Evolutionary conservation across 35 echinoderm and acorn worm species (phyloP).

Genomic region (Stichopus chloronotus): DNA sequence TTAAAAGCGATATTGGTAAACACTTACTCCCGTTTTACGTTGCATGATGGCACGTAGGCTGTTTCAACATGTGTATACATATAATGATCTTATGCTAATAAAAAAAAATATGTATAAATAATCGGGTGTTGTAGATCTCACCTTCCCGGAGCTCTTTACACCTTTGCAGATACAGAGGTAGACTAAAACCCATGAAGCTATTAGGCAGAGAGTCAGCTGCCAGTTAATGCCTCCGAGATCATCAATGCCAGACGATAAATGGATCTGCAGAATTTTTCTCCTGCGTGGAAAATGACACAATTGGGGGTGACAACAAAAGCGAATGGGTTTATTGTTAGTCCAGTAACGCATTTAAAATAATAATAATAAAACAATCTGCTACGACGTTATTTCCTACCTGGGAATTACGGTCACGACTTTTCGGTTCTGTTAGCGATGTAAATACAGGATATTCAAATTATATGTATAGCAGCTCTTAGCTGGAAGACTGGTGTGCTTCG

Average conservation of each 20-base stretch:
- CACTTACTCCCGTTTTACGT: too few species aligned
- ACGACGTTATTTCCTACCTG: too few species aligned
- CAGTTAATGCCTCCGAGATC: conserved; percentile 84
- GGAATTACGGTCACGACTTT: too few species aligned
- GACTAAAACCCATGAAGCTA: conserved; percentile 78
- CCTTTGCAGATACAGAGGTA: conserved; percentile 96
- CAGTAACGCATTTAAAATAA: background rate
- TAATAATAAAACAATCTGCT: background rate
- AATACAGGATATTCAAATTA: too few species aligned
- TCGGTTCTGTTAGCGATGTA: too few species aligned
- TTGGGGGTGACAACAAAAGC: background rate
- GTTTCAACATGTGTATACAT: too few species aligned
- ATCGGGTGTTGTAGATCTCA: background rate
- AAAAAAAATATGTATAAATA: too few species aligned
- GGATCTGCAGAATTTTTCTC: conserved; percentile 88
- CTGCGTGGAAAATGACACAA: conserved; percentile 43
- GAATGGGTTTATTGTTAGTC: background rate
- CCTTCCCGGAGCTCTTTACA: conserved; percentile 95
- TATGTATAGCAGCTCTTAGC: too few species aligned
- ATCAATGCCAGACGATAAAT: conserved; percentile 79
- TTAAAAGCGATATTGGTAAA: too few species aligned
- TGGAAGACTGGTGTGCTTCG: too few species aligned
- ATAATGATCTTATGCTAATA: too few species aligned
- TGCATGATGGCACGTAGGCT: too few species aligned
- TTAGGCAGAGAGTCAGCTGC: conserved; percentile 78